These are phyloP conservation scores for Lasioglossum morio DNA, from an alignment of 2,888 invertebrate genomes.

Conservation along the genomic window DNA sequence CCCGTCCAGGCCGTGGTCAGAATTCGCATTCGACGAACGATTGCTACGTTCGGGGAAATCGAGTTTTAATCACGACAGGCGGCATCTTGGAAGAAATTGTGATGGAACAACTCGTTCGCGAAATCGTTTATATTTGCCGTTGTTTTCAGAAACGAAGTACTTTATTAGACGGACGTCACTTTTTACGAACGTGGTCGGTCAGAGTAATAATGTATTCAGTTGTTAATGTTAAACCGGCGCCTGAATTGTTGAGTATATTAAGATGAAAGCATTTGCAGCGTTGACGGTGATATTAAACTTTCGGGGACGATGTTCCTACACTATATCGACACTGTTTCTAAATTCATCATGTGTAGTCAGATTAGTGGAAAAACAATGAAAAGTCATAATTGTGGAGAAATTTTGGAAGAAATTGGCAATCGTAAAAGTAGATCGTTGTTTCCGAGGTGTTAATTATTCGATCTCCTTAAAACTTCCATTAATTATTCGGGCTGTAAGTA, in stretches of 20 bases:
- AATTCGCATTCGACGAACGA: slow-evolving; percentile 14
- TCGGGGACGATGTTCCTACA: no score
- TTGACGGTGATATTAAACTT: no score
- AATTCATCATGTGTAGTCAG: no score
- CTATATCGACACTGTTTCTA: neutral
- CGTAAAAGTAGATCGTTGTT: no score
- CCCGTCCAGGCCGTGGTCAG: neutral
- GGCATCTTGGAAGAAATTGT: neutral
- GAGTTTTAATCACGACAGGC: neutral
- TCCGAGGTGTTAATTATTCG: neutral
- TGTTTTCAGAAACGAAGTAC: neutral
- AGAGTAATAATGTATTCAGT: neutral
- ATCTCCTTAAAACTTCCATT: neutral
- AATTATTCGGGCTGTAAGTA: neutral
- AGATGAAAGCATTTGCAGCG: neutral
- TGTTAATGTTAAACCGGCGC: neutral
- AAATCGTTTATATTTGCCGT: neutral
- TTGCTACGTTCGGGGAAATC: neutral
- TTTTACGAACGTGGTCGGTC: neutral
- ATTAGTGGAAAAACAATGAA: no score
- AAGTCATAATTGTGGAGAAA: no score
- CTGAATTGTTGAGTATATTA: neutral
- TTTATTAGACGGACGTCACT: neutral
- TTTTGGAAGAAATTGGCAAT: no score
- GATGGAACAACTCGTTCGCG: neutral